phyloP scores from a whole-genome alignment of 2,113 vertebrate species.

The Gulo gulo region DNA sequence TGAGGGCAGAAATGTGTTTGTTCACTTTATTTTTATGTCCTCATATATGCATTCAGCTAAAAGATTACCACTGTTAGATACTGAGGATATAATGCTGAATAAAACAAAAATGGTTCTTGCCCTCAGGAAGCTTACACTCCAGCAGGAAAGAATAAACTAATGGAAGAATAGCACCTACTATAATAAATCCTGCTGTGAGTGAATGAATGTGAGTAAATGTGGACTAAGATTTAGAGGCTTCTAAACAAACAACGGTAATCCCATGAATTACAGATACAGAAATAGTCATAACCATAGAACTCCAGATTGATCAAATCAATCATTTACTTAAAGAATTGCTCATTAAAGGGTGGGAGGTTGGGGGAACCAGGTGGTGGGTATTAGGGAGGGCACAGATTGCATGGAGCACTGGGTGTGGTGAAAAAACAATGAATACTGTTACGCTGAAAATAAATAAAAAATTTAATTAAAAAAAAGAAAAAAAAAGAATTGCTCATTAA shows the following conservation, averaged over 20 bases:
- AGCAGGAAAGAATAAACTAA: conserved; percentile 32
- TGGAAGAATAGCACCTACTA: background rate
- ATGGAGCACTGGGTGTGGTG: no score
- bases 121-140: conserved; percentile 6
- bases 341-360: no score
- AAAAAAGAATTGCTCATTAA: conserved; percentile 29
- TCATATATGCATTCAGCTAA: conserved; percentile 29
- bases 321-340: conserved; percentile 17
- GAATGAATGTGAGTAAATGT: background rate
- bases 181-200: background rate
- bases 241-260: background rate
- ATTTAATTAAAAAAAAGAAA: no score
- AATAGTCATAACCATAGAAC: background rate
- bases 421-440: no score
- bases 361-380: no score
- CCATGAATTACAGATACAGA: conserved; percentile 11
- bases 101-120: conserved; percentile 22
- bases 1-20: background rate
- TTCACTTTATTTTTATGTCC: conserved; percentile 33
- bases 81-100: background rate
- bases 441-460: no score
- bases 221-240: background rate
- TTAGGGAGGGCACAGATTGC: no score
- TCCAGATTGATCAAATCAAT: conserved; percentile 13
- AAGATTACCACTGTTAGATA: background rate